Base-by-base conservation (phyloP, 2,113 vertebrate genomes). In the Hydrolagus affinis region DNA sequence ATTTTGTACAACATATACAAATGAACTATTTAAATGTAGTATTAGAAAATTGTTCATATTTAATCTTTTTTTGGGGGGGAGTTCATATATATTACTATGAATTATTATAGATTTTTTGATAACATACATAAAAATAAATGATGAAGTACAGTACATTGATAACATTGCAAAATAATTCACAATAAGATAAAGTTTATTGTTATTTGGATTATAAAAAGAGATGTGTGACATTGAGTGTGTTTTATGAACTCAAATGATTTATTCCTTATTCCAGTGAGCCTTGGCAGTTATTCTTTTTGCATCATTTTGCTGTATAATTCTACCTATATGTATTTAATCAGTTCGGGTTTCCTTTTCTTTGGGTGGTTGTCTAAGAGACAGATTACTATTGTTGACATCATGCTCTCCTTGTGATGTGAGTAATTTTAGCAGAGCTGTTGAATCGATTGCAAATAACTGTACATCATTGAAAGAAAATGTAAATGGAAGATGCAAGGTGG, bases 171-270 rank as follows among this genome's bases (percentile, higher is more conserved):
- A 60, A 62, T 62, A 23, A n/a, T 28, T 25, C 11, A 14, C 62
- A 23, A 64, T 64, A 19, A 76, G 21, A n/a, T 17, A 32, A 1
- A 1, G 57, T 11, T 59, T 64, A 8, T 28, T 8, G 10, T 23
- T 80, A 62, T 21, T 80, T 80, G 57, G 23, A 64, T 80, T n/a
- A 62, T 11, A 78, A 78, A 60, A 78, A 2, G 62, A 59, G 28
- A 23, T 8, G 12, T 25, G 28, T 15, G 21, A 60, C 23, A 7
- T 78, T 12, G 62, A 78, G 23, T 77, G 11, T 44, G 44, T 44
- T 44, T 44, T 44, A 44, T 44, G 44, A 44, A 44, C 44, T 44
- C 44, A 44, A 44, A 6, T 44, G 44, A 44, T 44, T 44, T 44
- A 44, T 44, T 44, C 6, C 6, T 44, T 44, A 6, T 44, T 44